phyloP scores from a whole-genome alignment of 1,140 invertebrate genomes.

The Tetramorium simillimum region DNA sequence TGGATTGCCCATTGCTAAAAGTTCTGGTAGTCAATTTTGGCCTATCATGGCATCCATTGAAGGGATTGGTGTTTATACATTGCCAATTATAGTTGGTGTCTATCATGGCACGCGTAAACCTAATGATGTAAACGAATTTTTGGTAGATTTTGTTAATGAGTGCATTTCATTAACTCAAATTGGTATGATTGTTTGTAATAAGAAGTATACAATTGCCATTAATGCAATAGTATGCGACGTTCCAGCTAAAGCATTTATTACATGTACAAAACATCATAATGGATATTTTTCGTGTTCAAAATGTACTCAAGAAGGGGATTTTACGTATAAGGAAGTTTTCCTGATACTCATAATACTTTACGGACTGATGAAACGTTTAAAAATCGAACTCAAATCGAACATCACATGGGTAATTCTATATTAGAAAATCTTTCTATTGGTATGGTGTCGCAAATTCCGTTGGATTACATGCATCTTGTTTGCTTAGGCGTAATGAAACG shows the following conservation, averaged over 20 bases:
- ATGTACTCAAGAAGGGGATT: background rate
- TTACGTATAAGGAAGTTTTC: background rate
- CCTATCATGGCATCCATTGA: background rate
- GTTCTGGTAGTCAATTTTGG: background rate
- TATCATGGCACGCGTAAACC: background rate
- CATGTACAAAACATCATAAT: background rate
- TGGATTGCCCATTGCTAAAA: background rate
- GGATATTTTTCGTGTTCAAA: background rate
- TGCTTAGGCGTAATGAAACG: constrained; percentile 7
- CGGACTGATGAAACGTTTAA: background rate
- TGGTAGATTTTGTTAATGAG: background rate
- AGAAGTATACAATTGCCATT: background rate
- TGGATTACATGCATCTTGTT: background rate
- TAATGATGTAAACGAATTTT: background rate
- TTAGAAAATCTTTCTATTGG: background rate
- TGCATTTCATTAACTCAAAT: background rate
- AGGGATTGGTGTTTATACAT: background rate
- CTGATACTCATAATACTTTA: background rate
- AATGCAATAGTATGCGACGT: background rate
- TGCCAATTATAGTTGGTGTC: background rate
- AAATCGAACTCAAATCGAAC: too few species aligned
- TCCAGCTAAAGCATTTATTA: background rate
- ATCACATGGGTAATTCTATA: constrained; percentile 1
- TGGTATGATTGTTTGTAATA: background rate
- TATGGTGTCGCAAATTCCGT: background rate